A percentile compares a stretch with the other conserved stretches of the same genome.
phyloP scores from a whole-genome alignment of 2,888 invertebrate genomes.

The Empis stercorea region DNA sequence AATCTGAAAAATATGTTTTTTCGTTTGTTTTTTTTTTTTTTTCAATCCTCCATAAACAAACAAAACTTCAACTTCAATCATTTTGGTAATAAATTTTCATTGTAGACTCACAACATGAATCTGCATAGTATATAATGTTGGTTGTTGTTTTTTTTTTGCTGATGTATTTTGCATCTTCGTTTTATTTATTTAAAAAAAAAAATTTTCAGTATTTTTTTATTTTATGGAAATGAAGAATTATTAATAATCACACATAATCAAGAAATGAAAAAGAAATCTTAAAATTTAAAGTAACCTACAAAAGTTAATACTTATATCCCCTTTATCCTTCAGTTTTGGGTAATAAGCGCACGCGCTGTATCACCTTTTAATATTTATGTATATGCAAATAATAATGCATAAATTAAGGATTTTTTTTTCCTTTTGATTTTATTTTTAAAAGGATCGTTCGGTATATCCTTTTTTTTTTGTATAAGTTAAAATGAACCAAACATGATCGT shows the following conservation, averaged over 20 bases:
- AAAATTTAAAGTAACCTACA: too few relatives aligned
- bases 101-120: constrained; percentile 17
- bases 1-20: not conserved
- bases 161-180: too few relatives aligned
- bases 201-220: not conserved
- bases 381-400: constrained; percentile 10
- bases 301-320: too few relatives aligned
- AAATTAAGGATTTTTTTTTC: constrained; percentile 11
- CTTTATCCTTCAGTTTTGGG: too few relatives aligned
- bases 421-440: too few relatives aligned
- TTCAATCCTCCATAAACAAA: constrained; percentile 3
- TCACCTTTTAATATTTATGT: not conserved
- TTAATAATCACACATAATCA: constrained; percentile 21
- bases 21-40: too few relatives aligned
- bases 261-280: constrained; percentile 4
- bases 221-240: constrained; percentile 16
- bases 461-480: too few relatives aligned
- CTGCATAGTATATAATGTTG: not conserved
- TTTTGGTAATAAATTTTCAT: constrained; percentile 18
- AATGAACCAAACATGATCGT: too few relatives aligned
- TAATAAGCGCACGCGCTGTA: too few relatives aligned
- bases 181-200: too few relatives aligned
- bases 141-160: too few relatives aligned
- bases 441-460: too few relatives aligned
- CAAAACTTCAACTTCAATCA: constrained; percentile 18